Evolutionary conservation across 53 echinoderm and acorn worm genomes (phyloP), one percentile per base, ranked within the genome.

Genomic region (Holothuria scabra): DNA sequence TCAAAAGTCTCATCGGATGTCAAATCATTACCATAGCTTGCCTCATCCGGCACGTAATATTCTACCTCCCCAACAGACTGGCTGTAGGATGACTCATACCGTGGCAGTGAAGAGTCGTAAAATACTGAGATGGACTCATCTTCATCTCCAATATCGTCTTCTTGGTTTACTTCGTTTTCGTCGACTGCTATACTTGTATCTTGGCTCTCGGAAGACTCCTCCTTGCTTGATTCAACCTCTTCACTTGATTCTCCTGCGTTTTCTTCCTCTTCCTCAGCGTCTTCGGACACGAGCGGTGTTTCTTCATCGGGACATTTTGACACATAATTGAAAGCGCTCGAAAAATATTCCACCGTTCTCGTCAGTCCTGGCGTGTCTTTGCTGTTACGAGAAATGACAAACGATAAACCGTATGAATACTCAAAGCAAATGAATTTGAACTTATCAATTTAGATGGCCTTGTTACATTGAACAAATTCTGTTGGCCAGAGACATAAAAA

Each of bases 261-360:
- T n/a, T n/a, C 20, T 16, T 79, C 79, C 56, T 56, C 56, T 25
- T 19, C 28, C 4, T 26, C 12, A 1, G 26, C 1, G 65, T 26
- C 22, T 12, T 29, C 65, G 5, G 79, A 79, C 2, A 19, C 19
- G 2, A n/a, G n/a, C n/a, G 75, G 0, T 22, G 75, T 49, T 57
- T 79, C 79, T 26, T 23, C 79, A 31, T 79, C 79, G 12, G 79
- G 79, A 57, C 79, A 79, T 79, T 79, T 59, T 0, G 57, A 58
- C 56, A 58, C 59, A 25, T 79, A 79, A 24, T 79, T 32, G 59
- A 79, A 79, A 6, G 48, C 55, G 33, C 57, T 58, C 6, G 79
- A 56, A 32, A 58, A 79, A 79, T 79, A 79, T 58, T 79, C 79
- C 57, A 79, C 79, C 29, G 32, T 57, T 57, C 30, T 33, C 28